phyloP scores from a whole-genome alignment of 2,888 invertebrate genomes.

The Idaea dimidiata region DNA sequence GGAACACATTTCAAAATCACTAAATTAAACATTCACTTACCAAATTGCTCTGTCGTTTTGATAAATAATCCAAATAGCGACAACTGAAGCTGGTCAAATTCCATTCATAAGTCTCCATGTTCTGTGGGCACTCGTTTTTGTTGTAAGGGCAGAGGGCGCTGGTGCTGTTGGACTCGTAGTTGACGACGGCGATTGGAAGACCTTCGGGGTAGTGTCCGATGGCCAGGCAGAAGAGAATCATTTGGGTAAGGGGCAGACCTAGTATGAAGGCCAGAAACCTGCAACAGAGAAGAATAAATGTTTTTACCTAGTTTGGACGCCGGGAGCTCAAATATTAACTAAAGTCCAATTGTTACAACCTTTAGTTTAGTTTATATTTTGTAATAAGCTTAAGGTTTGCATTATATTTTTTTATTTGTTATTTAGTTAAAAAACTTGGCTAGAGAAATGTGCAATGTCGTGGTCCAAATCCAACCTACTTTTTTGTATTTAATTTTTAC shows the following conservation, averaged over 20 bases:
- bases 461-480: too few relatives aligned
- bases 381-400: too few relatives aligned
- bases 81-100: constrained; percentile 87
- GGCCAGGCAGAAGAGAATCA: constrained; percentile 92
- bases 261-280: constrained; percentile 92
- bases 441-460: too few relatives aligned
- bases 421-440: too few relatives aligned
- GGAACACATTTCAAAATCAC: too few relatives aligned
- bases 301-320: background rate
- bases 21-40: too few relatives aligned
- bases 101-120: constrained; percentile 61
- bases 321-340: too few relatives aligned
- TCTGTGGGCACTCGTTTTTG: constrained; percentile 76
- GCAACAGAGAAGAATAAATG: constrained; percentile 2
- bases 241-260: constrained; percentile 91
- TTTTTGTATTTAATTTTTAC: too few relatives aligned
- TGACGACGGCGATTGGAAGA: constrained; percentile 89
- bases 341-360: too few relatives aligned
- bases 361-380: too few relatives aligned
- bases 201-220: constrained; percentile 93
- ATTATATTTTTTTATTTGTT: too few relatives aligned
- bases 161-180: constrained; percentile 84
- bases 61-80: constrained; percentile 86
- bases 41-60: constrained; percentile 83
- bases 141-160: constrained; percentile 70